Conservation (phyloP, 1,140 invertebrate species). For the Ostrea denselamellosa region DNA sequence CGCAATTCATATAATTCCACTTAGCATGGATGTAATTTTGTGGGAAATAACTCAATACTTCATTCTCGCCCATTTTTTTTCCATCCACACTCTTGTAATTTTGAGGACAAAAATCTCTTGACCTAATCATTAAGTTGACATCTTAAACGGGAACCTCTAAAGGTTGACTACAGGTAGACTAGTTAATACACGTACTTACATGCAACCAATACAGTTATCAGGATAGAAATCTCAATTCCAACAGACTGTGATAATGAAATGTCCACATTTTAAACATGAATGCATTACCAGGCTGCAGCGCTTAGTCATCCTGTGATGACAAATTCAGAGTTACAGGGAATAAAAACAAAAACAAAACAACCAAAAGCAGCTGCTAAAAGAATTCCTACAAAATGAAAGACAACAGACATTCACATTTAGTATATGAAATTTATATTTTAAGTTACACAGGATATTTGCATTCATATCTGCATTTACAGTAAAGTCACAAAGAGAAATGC, state of each 20-base stretch:
- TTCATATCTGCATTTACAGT: too few species aligned
- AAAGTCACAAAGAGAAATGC: too few species aligned
- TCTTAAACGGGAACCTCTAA: not conserved
- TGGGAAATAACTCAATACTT: not conserved
- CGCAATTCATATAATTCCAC: not conserved
- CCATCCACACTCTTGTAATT: too few species aligned
- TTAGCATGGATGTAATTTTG: not conserved
- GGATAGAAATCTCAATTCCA: not conserved
- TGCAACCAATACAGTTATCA: not conserved
- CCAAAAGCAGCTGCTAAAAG: not conserved
- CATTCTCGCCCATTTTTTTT: not conserved
- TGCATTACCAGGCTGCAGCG: constrained; percentile 21
- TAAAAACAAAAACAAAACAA: not conserved
- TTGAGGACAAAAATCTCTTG: too few species aligned
- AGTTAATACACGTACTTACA: constrained; percentile 7
- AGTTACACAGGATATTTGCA: too few species aligned
- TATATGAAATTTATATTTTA: too few species aligned
- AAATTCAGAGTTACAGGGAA: not conserved
- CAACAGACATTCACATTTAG: too few species aligned
- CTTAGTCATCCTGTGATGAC: constrained; percentile 24
- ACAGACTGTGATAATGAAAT: not conserved
- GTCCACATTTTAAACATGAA: constrained; percentile 3
- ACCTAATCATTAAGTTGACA: too few species aligned
- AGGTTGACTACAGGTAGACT: not conserved
- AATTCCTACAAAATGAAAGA: not conserved